Conservation (phyloP, 2,113 vertebrate species). For the Apus apus region DNA sequence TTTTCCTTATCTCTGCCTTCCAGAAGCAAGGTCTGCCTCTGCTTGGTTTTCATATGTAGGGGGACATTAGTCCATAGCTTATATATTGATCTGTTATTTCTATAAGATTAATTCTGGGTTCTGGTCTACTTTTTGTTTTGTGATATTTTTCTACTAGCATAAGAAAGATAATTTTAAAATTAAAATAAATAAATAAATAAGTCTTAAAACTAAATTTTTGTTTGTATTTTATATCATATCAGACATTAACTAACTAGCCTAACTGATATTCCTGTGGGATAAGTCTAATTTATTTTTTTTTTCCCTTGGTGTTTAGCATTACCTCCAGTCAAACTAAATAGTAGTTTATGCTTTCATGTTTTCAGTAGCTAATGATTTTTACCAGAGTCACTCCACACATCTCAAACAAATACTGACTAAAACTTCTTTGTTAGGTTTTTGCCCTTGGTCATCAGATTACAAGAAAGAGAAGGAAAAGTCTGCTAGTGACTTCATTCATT, state of each 20-base stretch:
- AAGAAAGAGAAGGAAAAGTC: neutral
- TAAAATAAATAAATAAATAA: neutral
- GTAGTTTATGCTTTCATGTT: neutral
- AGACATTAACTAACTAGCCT: neutral
- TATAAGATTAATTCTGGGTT: neutral
- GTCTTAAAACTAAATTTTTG: neutral
- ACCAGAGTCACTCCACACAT: neutral
- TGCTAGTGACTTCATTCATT: neutral
- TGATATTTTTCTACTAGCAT: neutral
- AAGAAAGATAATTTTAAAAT: neutral
- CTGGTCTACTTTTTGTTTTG: neutral
- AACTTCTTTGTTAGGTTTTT: neutral
- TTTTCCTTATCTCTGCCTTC: neutral
- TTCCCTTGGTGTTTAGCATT: neutral
- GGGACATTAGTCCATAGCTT: neutral
- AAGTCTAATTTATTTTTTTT: neutral
- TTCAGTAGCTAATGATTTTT: neutral
- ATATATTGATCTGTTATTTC: neutral
- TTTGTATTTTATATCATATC: neutral
- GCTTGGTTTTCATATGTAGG: neutral
- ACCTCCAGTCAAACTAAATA: neutral
- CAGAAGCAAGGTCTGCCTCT: neutral
- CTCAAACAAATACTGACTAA: neutral
- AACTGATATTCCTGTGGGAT: neutral
- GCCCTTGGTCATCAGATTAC: neutral